Percentiles rank a stretch among this genome's conserved stretches.
Evolutionary conservation across 2,797 vertebrate species (phyloP).

Genomic region (Pitangus sulphuratus): DNA sequence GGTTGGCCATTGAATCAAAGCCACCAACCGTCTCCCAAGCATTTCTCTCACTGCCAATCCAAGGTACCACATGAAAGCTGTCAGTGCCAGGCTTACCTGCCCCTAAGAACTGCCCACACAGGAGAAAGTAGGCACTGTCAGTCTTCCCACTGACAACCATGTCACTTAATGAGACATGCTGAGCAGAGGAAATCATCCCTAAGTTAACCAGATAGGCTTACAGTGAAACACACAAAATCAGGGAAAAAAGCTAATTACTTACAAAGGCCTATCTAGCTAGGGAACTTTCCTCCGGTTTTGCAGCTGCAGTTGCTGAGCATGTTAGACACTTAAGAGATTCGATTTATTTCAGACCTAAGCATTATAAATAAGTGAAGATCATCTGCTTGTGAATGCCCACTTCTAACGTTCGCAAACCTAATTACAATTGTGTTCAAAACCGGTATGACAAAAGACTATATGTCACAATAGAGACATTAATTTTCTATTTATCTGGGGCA

Average conservation of each 20-base stretch:
- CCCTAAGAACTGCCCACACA: fast-evolving
- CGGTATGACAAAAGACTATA: not conserved
- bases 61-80: fast-evolving
- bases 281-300: not conserved
- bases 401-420: not conserved
- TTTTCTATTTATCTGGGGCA: not conserved
- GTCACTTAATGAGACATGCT: not conserved
- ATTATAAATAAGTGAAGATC: not conserved
- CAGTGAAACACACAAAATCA: not conserved
- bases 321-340: not conserved
- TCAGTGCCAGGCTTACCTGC: not conserved
- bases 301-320: not conserved
- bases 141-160: not conserved
- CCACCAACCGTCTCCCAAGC: not conserved
- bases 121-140: not conserved
- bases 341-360: not conserved
- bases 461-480: not conserved
- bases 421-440: not conserved
- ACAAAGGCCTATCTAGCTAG: not conserved
- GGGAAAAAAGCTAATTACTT: not conserved
- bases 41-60: not conserved
- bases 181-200: not conserved
- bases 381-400: not conserved
- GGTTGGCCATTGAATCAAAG: not conserved
- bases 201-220: not conserved